Evolutionary conservation across 2,113 vertebrate genomes (phyloP).

Genomic region (Pelmatolapia mariae): DNA sequence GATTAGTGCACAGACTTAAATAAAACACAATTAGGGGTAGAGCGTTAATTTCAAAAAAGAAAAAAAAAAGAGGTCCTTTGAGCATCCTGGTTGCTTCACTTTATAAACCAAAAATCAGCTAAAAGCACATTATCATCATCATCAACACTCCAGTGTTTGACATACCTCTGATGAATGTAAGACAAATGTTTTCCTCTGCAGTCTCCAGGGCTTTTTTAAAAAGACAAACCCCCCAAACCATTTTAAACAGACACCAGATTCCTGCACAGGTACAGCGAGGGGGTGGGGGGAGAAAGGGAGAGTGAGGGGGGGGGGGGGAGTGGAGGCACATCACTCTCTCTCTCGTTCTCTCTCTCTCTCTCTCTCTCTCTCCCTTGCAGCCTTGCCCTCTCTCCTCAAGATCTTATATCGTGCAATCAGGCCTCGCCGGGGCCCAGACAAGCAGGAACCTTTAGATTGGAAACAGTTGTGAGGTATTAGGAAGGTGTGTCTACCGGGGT

Average conservation of each 20-base stretch:
- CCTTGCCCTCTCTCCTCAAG: conserved; percentile 53
- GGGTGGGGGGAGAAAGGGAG: conserved; percentile 10
- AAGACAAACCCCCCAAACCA: accelerated
- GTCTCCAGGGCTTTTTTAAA: conserved; percentile 13
- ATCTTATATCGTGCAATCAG: conserved; percentile 72
- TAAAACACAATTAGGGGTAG: background rate
- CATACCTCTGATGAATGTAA: conserved; percentile 45
- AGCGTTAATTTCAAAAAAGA: background rate
- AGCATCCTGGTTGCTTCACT: background rate
- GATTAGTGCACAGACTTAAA: background rate
- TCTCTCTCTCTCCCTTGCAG: conserved; percentile 25
- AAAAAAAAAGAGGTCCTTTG: background rate
- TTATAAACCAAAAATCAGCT: background rate
- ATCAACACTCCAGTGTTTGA: conserved; percentile 32
- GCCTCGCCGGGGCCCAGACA: conserved; percentile 68
- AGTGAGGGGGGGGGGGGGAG: background rate
- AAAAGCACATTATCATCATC: background rate
- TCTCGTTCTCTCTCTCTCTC: background rate
- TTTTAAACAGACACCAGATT: conserved; percentile 52
- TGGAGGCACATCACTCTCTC: conserved; percentile 18
- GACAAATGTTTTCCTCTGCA: conserved; percentile 46
- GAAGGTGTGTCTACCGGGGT: conserved; percentile 65
- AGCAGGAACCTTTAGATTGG: conserved; percentile 77
- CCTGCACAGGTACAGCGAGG: conserved; percentile 49
- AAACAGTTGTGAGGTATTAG: conserved; percentile 75